Evolutionary conservation across 2,797 vertebrate species (phyloP), one percentile per base, ranked within the genome.

Genomic region (Liparis tanakae): DNA sequence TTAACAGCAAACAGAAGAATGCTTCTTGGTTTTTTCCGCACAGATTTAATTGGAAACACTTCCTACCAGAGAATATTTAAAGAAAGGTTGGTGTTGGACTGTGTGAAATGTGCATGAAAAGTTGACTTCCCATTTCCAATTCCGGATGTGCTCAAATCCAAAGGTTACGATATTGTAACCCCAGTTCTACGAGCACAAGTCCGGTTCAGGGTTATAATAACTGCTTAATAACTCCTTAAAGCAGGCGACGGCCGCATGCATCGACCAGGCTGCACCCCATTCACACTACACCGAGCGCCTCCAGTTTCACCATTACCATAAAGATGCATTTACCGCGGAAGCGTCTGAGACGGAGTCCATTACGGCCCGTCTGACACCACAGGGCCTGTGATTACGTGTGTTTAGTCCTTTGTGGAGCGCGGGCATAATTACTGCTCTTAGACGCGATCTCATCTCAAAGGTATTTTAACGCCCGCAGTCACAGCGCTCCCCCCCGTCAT

Each of bases 391-490:
- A 69, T 54, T 36, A 63, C 48, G 44, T 71, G 69, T 68, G 64
- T 71, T 71, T 57, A 58, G 59, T 66, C 53, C 67, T 61, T 18
- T 70, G 37, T 67, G 33, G 72, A 74, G 70, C 65, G 60, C 64
- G 39, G 39, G 51, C 14, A 43, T 82, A 74, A 88, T 85, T 56
- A 78, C 70, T 46, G 66, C 20, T 72, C 55, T 71, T 8, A 71
- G 79, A 77, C 78, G 36, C 60, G 53, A 81, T 71, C 80, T 83
- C 73, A 85, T 74, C 65, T 80, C 33, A n/a, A 60, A 84, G 72
- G 76, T 64, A 73, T 85, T 80, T 81, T 79, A 80, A 76, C 58
- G 71, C 41, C 36, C 3, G 50, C 50, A 41, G 74, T 83, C 68
- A 67, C 48, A 76, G 57, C 14, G 18, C 37, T 80, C 69, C 10